phyloP scores from a whole-genome alignment of 2,888 invertebrate species.

The Clunio marinus region DNA sequence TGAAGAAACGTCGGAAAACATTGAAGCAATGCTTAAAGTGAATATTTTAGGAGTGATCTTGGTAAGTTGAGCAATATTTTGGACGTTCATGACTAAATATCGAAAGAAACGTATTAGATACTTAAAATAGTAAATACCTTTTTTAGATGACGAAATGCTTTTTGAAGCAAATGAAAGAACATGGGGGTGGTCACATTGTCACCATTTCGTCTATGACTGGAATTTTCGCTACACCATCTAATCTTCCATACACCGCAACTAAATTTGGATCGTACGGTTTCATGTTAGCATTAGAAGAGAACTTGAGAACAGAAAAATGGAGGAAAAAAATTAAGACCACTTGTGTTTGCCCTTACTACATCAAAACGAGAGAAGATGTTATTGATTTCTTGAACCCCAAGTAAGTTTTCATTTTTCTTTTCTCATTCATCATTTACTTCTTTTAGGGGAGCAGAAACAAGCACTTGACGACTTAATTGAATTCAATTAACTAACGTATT shows the following conservation, averaged over 20 bases:
- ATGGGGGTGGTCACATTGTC: constrained; percentile 34
- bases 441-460: no score
- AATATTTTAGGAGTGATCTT: background rate
- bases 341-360: constrained; percentile 38
- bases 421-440: background rate
- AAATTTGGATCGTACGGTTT: constrained; percentile 35
- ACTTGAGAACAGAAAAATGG: constrained; percentile 17
- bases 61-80: background rate
- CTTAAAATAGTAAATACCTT: background rate
- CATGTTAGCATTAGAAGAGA: constrained; percentile 27
- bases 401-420: constrained; percentile 11
- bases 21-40: constrained; percentile 24
- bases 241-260: constrained; percentile 30
- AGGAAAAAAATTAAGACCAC: constrained; percentile 37
- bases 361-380: constrained; percentile 22
- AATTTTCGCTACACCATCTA: background rate
- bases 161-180: constrained; percentile 32
- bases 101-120: background rate
- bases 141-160: constrained; percentile 31
- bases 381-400: constrained; percentile 25
- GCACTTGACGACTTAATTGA: background rate
- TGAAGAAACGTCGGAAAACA: background rate
- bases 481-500: constrained; percentile 21
- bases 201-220: constrained; percentile 35
- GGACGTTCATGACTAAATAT: background rate